Evolutionary conservation across 1,140 invertebrate species (phyloP), one percentile per base, ranked within the genome.

Genomic region (Bicyclus anynana): DNA sequence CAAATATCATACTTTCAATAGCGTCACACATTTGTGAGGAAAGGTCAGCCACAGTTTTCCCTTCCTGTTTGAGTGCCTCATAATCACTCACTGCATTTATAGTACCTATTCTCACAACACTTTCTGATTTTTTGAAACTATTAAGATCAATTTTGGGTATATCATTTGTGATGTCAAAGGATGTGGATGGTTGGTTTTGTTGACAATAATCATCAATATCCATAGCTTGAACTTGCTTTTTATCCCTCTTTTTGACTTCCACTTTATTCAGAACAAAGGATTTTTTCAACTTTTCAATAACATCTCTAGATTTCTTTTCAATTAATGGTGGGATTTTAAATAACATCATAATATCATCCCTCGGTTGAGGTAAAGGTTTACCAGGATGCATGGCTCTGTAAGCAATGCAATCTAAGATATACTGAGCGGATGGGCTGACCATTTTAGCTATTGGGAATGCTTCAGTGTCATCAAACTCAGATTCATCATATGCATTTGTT

Each of bases 371-470:
- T 13, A 90, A 53, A 2, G 84, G 78, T 69, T 80, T 79, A 0
- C 64, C 75, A 17, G 85, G 83, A 66, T 90, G 81, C 72, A 87
- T 59, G 18, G 87, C 87, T 59, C 89, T 62, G 53, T 72, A 86
- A 21, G 86, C 76, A 56, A 90, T 79, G 26, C 81, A 86, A 54
- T 90, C 87, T n/a, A 87, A 67, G 12, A 88, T 59, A 77, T 89
- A 80, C 53, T 90, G 89, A 33, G 78, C 71, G 10, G 77, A 72
- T 26, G 87, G 86, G 67, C 88, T 89, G 2, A 84, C 76, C 42
- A 77, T 80, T 64, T 85, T 77, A 29, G 77, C 84, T 44, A 86
- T 67, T 29, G 81, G 82, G 61, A 90, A 89, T 48, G 82, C 82
- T 74, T 89, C 85, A 21, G 69, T 75, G 49, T 81, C 83, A 74